Conservation (phyloP, 2,113 vertebrate species). For the Colossoma macropomum region DNA sequence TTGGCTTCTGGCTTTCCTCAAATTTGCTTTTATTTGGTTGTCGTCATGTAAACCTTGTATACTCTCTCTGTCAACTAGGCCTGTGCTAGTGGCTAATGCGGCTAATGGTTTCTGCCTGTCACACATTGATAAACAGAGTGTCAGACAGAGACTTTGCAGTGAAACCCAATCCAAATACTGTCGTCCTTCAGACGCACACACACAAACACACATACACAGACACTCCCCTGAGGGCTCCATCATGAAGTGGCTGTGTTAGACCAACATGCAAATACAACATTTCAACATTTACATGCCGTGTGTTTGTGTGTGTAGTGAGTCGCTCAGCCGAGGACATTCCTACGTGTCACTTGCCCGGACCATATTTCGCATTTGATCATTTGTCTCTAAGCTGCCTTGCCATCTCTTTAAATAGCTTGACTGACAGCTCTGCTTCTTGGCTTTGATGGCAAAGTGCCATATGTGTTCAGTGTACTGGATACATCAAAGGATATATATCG, state of each 20-base stretch:
- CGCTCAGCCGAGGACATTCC: constrained; percentile 44
- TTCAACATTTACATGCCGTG: constrained; percentile 60
- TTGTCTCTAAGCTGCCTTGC: constrained; percentile 1
- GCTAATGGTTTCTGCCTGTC: constrained; percentile 49
- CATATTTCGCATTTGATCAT: constrained; percentile 21
- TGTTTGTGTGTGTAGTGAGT: constrained; percentile 28
- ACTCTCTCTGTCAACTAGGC: not conserved
- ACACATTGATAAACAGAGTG: constrained; percentile 56
- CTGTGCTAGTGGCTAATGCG: constrained; percentile 15
- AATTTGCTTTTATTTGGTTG: constrained; percentile 40
- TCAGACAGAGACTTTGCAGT: constrained; percentile 43
- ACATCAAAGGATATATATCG: not conserved
- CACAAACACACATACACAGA: not conserved
- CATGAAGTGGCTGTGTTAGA: constrained; percentile 65
- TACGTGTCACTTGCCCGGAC: constrained; percentile 46
- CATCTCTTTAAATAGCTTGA: constrained; percentile 13
- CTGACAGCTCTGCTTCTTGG: not conserved
- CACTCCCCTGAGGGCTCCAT: constrained; percentile 50
- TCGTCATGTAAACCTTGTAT: constrained; percentile 35
- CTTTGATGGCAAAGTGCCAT: constrained; percentile 17
- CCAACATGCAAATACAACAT: constrained; percentile 66
- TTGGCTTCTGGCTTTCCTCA: constrained; percentile 37
- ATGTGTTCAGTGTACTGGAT: constrained; percentile 10
- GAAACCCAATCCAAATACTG: constrained; percentile 53
- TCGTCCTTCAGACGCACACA: constrained; percentile 44